A percentile compares a stretch with the other conserved stretches of the same genome.
Conservation (phyloP, 2,888 invertebrate genomes). For the Pecten maximus region DNA sequence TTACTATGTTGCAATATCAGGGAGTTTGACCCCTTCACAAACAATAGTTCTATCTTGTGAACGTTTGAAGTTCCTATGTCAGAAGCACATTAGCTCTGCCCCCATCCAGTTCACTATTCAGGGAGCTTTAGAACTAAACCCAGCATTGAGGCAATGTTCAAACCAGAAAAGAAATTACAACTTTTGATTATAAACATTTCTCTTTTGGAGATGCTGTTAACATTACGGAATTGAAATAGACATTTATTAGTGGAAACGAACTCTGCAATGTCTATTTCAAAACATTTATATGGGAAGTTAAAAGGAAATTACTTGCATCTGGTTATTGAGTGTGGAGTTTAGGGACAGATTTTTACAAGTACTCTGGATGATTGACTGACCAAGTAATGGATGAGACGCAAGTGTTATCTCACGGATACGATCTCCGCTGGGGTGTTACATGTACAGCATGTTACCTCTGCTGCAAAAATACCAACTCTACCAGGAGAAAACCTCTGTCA, state of each 20-base stretch:
- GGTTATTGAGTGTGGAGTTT: neutral
- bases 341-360: neutral
- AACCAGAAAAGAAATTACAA: neutral
- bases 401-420: neutral
- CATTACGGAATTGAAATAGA: neutral
- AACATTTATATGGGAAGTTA: neutral
- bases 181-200: neutral
- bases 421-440: too few species aligned
- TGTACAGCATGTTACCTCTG: too few species aligned
- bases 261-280: neutral
- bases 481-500: too few species aligned
- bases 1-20: too few species aligned
- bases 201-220: neutral
- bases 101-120: neutral
- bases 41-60: too few species aligned
- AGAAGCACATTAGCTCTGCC: neutral
- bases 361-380: neutral
- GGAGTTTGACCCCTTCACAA: too few species aligned
- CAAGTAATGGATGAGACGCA: neutral
- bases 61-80: too few species aligned
- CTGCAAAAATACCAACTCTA: too few species aligned
- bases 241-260: neutral
- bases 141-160: neutral
- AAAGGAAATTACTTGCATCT: neutral
- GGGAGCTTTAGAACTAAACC: neutral